Evolutionary conservation across 2,888 invertebrate genomes (phyloP).

Genomic region (Meghimatium bilineatum): DNA sequence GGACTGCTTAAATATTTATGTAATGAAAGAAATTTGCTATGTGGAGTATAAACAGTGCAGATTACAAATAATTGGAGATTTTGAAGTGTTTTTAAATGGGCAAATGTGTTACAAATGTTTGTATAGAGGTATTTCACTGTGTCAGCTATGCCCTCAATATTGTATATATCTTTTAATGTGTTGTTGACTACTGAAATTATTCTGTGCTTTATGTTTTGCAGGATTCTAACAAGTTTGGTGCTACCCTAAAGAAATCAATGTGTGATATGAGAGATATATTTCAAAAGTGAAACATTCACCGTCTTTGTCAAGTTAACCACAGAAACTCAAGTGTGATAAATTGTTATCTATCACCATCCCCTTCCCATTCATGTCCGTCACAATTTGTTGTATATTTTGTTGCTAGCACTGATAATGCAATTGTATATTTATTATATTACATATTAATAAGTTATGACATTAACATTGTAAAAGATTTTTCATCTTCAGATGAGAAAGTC

Average conservation of each 20-base stretch:
- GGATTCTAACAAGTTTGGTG: conserved; percentile 69
- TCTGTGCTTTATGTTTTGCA: conserved; percentile 51
- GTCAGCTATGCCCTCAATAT: too few species aligned
- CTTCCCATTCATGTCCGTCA: too few species aligned
- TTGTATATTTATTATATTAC: background rate
- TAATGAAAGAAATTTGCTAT: too few species aligned
- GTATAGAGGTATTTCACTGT: too few species aligned
- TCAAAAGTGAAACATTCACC: conserved; percentile 46
- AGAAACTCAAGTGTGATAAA: background rate
- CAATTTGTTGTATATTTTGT: background rate
- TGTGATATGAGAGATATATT: conserved; percentile 71
- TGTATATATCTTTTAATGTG: background rate
- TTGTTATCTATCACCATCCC: too few species aligned
- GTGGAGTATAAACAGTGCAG: too few species aligned
- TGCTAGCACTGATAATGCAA: background rate
- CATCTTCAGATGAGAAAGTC: too few species aligned
- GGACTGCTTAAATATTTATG: too few species aligned
- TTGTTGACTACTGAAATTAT: background rate
- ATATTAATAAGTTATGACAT: background rate
- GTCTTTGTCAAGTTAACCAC: background rate
- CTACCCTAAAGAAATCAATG: conserved; percentile 64
- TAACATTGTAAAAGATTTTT: background rate
- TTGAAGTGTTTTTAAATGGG: too few species aligned
- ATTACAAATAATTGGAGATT: too few species aligned
- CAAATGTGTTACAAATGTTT: too few species aligned